phyloP scores from a whole-genome alignment of 2,113 vertebrate species.

The Dipodomys stephensi region DNA sequence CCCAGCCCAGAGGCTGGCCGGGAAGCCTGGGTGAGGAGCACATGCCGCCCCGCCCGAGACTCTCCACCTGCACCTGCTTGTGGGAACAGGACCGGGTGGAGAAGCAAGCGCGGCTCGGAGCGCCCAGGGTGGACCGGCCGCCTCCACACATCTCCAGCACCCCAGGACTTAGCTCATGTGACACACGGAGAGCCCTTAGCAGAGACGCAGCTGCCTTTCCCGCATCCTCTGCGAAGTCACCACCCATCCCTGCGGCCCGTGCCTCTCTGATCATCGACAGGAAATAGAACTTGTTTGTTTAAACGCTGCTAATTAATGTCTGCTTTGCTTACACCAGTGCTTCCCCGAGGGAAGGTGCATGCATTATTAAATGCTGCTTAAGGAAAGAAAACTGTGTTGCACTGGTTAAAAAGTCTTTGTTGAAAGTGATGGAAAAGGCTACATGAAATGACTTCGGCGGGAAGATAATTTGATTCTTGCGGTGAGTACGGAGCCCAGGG shows the following conservation, averaged over 20 bases:
- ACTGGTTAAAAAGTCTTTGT: constrained; percentile 28
- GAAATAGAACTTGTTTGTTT: constrained; percentile 21
- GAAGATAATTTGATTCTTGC: neutral
- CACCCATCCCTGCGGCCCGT: neutral
- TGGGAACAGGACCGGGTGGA: neutral
- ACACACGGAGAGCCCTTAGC: too few species aligned
- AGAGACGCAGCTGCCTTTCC: too few species aligned
- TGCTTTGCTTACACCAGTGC: constrained; percentile 56
- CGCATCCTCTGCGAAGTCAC: neutral
- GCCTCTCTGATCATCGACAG: neutral
- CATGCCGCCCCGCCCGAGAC: too few species aligned
- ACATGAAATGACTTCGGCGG: neutral
- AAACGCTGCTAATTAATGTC: constrained; percentile 11
- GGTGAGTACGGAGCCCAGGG: neutral
- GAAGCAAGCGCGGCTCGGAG: too few species aligned
- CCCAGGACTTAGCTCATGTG: too few species aligned
- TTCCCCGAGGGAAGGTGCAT: neutral
- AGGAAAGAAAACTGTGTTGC: constrained; percentile 36
- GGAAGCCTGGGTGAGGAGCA: too few species aligned
- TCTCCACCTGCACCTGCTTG: accelerated
- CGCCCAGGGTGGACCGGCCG: neutral
- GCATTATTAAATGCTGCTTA: constrained; percentile 66
- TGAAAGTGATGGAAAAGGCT: constrained; percentile 7
- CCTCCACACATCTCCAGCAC: too few species aligned
- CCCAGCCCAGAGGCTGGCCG: accelerated